A percentile compares a stretch with the other conserved stretches of the same genome.
Evolutionary conservation across 2,797 vertebrate species (phyloP).

Genomic region (Chromis chromis): DNA sequence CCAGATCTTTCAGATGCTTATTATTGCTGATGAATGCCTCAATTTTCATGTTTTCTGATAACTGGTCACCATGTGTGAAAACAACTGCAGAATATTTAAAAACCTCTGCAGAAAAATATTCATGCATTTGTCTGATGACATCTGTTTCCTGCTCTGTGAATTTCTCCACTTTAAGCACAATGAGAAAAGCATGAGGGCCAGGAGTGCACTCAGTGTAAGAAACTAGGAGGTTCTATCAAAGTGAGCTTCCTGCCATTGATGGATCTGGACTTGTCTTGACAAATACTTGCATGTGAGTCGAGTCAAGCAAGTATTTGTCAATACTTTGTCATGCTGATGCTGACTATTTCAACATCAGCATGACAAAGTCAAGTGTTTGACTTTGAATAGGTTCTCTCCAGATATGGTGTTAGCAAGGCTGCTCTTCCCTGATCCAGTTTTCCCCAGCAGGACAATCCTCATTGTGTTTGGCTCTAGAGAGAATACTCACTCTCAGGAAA

Average conservation of each 20-base stretch:
- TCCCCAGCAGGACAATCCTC: too few relatives aligned
- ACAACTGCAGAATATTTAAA: constrained; percentile 24
- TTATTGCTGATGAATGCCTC: constrained; percentile 22
- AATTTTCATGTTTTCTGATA: constrained; percentile 15
- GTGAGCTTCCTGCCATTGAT: neutral
- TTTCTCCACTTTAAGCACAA: constrained; percentile 32
- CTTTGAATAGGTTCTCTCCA: too few relatives aligned
- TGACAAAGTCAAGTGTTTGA: too few relatives aligned
- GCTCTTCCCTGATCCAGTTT: too few relatives aligned
- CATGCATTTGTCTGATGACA: constrained; percentile 3
- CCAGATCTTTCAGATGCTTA: constrained; percentile 19
- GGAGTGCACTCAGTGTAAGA: neutral
- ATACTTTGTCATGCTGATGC: too few relatives aligned
- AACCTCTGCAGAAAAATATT: constrained; percentile 6
- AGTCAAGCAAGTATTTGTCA: too few relatives aligned
- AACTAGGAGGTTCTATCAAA: constrained; percentile 9
- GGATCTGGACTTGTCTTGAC: too few relatives aligned
- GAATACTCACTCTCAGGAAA: too few relatives aligned
- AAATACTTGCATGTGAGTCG: too few relatives aligned
- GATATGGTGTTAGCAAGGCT: too few relatives aligned
- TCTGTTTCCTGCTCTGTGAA: constrained; percentile 32
- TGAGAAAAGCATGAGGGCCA: constrained; percentile 24
- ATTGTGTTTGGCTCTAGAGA: too few relatives aligned
- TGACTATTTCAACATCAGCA: too few relatives aligned
- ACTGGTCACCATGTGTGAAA: constrained; percentile 60